Evolutionary conservation across 1,140 invertebrate species (phyloP).

Genomic region (Papilio dardanus): DNA sequence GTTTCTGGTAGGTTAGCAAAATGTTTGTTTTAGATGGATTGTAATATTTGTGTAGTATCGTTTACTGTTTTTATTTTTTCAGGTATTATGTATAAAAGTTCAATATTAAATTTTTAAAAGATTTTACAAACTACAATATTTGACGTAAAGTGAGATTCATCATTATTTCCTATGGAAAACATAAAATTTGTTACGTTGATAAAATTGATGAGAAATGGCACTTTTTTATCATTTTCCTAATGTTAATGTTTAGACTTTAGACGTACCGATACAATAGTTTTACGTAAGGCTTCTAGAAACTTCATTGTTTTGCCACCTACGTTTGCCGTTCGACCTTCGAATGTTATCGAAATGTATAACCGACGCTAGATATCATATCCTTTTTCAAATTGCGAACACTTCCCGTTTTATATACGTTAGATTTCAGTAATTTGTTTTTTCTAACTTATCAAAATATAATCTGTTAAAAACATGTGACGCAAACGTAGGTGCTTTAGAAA

Average conservation of each 20-base stretch:
- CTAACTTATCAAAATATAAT: neutral
- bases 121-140: neutral
- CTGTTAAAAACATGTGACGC: neutral
- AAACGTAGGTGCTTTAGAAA: neutral
- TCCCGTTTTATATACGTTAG: slow-evolving; percentile 40
- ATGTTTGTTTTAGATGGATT: neutral
- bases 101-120: neutral
- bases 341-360: slow-evolving; percentile 15
- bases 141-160: neutral
- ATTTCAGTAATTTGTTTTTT: slow-evolving; percentile 14
- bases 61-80: neutral
- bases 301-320: neutral
- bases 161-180: neutral
- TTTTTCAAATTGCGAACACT: slow-evolving; percentile 37
- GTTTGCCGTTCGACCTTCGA: slow-evolving; percentile 9
- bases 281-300: slow-evolving; percentile 13
- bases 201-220: neutral
- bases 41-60: neutral
- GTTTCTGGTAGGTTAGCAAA: neutral
- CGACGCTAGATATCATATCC: slow-evolving; percentile 39
- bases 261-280: neutral
- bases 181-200: neutral
- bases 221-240: neutral
- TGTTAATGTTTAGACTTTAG: neutral
- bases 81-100: neutral